A percentile compares a stretch with the other conserved stretches of the same genome.
These are phyloP conservation scores for Noctua janthina DNA, from an alignment of 2,888 invertebrate species.

Conservation along the genomic window DNA sequence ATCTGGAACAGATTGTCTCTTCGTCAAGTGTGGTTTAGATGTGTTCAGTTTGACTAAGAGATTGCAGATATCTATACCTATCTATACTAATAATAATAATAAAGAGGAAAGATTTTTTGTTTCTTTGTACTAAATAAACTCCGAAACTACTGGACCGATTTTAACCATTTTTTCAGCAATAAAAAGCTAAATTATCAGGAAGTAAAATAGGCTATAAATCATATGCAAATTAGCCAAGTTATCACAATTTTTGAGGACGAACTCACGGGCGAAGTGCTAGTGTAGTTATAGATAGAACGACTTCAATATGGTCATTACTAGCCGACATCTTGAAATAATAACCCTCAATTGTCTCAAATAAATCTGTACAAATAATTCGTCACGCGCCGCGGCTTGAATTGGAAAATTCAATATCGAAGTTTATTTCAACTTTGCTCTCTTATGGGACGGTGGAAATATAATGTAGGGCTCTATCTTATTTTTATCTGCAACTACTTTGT, in stretches of 20 bases:
- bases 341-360: conserved; percentile 39
- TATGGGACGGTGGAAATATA: conserved; percentile 32
- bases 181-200: too few relatives aligned
- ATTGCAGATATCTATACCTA: neutral
- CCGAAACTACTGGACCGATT: too few relatives aligned
- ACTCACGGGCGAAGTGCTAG: too few relatives aligned
- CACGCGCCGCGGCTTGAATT: conserved; percentile 61
- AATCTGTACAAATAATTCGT: conserved; percentile 57
- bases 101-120: too few relatives aligned
- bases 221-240: too few relatives aligned
- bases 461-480: neutral
- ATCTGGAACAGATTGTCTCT: conserved; percentile 16
- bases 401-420: conserved; percentile 70
- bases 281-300: conserved; percentile 1
- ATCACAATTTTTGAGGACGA: too few relatives aligned
- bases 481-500: neutral
- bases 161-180: too few relatives aligned
- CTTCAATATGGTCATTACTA: neutral
- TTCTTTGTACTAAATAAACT: too few relatives aligned
- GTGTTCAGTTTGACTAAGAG: conserved; percentile 4
- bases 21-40: neutral
- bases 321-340: conserved; percentile 17
- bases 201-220: too few relatives aligned
- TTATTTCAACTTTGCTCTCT: conserved; percentile 64
- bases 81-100: too few relatives aligned